Evolutionary conservation across 2,888 invertebrate species (phyloP).

Genomic region (Elegia similella): DNA sequence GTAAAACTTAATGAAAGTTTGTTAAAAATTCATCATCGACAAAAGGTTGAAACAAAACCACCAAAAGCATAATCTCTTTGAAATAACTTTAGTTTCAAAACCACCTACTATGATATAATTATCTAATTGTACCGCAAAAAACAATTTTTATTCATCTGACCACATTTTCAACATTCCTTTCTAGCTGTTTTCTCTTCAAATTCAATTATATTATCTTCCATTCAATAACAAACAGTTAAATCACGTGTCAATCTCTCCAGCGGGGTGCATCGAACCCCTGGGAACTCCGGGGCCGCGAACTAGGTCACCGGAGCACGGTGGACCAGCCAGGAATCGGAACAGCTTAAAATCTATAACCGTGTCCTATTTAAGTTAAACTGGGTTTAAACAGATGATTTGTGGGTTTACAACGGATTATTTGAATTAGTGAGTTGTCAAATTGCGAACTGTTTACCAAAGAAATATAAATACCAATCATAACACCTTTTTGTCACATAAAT

Average conservation of each 20-base stretch:
- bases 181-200: too few species aligned
- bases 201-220: background rate
- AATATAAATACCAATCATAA: too few species aligned
- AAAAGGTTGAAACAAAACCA: too few species aligned
- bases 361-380: constrained; percentile 13
- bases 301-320: constrained; percentile 63
- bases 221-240: background rate
- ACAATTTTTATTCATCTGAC: too few species aligned
- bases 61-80: too few species aligned
- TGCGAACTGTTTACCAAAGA: background rate
- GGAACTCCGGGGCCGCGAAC: constrained; percentile 41
- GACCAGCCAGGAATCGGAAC: constrained; percentile 12
- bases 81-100: too few species aligned
- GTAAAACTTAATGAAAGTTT: too few species aligned
- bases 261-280: constrained; percentile 12
- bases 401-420: background rate
- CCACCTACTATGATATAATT: too few species aligned
- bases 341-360: constrained; percentile 20
- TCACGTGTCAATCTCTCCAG: constrained; percentile 5
- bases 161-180: too few species aligned
- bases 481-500: too few species aligned
- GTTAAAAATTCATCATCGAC: too few species aligned
- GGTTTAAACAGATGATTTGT: constrained; percentile 1
- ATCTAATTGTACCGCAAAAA: too few species aligned
- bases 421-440: background rate